Evolutionary conservation across 30 jellyfish, hydroid and myxozoan genomes (phyloP), one percentile per base, ranked within the genome.

Genomic region (Pelagia noctiluca): DNA sequence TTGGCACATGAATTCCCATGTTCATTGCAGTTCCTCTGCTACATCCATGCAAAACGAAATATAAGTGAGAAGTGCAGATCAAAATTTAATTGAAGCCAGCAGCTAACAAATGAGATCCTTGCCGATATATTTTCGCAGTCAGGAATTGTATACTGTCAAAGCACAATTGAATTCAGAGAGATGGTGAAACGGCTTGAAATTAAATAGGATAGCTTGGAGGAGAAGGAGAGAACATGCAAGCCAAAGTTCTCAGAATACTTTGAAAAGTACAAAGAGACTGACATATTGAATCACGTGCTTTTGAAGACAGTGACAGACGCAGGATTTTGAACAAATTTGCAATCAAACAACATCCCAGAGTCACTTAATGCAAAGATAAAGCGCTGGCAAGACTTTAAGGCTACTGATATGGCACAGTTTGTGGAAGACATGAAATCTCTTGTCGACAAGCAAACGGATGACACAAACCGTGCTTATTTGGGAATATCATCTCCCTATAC

Each of bases 391-490:
- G 32, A 29, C 65, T 66, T 66, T 66, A 16, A 66, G 24, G n/a
- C 25, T 13, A 33, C 53, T 13, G 66, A 66, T 11, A 66, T 66
- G 60, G 79, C 65, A 18, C 25, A 7, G 26, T 66, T 66, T 35
- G 25, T 66, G 21, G 63, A 66, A 18, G 79, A 66, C 79, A 66
- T 66, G 66, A 66, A 66, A 29, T 22, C 65, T 35, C n/a, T 66
- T 22, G 79, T 66, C 11, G 8, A 4, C 34, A 26, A 60, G 72
- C 72, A 60, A 60, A 8, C 8, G 12, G 5, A 8, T 4, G 60
- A 66, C 25, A 24, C 25, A 7, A 18, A 66, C 18, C n/a, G 79
- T 28, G 79, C 79, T 35, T 66, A 7, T 24, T 35, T 66, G 53
- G 79, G 79, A 7, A 64, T 66, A 10, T 13, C 53, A 18, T 8